Evolutionary conservation across 2,113 vertebrate genomes (phyloP).

Genomic region (Cariama cristata): DNA sequence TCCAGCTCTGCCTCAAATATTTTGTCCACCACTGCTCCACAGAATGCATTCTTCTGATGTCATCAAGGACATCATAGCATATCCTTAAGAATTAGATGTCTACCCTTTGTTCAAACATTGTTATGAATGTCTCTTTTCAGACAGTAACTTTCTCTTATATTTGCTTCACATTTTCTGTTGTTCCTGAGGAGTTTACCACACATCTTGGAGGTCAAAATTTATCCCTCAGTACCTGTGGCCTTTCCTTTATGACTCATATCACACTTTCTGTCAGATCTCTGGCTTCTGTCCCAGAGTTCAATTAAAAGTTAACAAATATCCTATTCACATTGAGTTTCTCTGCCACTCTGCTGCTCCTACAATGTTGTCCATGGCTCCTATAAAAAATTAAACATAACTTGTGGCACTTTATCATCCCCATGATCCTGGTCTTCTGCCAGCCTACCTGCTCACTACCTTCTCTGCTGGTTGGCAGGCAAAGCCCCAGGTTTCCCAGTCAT

Average conservation of each 20-base stretch:
- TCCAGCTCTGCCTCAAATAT: not conserved
- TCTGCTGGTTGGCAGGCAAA: not conserved
- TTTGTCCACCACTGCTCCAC: not conserved
- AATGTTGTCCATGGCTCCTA: not conserved
- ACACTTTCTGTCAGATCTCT: not conserved
- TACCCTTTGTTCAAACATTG: not conserved
- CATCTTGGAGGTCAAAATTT: not conserved
- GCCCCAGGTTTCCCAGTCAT: not conserved
- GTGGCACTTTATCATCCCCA: not conserved
- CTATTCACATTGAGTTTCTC: not conserved
- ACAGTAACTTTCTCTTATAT: not conserved
- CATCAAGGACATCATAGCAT: not conserved
- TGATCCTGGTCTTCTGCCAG: not conserved
- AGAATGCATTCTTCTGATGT: not conserved
- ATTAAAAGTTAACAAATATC: constrained; percentile 17
- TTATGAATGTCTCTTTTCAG: not conserved
- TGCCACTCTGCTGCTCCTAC: not conserved
- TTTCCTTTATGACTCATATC: not conserved
- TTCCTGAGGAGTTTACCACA: not conserved
- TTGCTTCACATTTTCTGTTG: not conserved
- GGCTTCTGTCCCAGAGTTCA: not conserved
- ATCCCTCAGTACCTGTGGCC: not conserved
- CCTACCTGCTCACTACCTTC: not conserved
- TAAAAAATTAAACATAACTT: not conserved
- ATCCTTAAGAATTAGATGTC: not conserved